phyloP scores from a whole-genome alignment of 2,888 invertebrate genomes.

The Cryptus armator region DNA sequence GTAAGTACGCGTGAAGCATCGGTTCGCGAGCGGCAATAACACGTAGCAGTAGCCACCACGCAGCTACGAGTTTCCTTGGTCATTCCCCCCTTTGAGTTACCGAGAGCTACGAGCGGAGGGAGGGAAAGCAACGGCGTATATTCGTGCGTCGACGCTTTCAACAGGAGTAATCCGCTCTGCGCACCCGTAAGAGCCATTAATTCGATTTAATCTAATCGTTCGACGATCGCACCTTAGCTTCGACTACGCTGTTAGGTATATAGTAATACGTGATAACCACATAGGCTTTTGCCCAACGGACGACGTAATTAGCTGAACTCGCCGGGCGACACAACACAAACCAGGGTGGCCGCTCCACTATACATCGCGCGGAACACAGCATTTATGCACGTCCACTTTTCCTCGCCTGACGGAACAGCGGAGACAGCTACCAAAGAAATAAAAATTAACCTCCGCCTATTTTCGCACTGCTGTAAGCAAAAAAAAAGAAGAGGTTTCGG shows the following conservation, averaged over 20 bases:
- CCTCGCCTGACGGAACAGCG: constrained; percentile 22
- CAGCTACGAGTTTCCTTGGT: constrained; percentile 51
- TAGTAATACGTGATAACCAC: constrained; percentile 23
- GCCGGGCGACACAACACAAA: constrained; percentile 45
- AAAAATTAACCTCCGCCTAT: not conserved
- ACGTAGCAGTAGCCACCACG: constrained; percentile 5
- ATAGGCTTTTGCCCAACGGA: constrained; percentile 50
- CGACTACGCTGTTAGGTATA: constrained; percentile 30
- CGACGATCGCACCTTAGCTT: constrained; percentile 61
- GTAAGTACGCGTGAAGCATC: constrained; percentile 18
- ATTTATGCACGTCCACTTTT: constrained; percentile 33
- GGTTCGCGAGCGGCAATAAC: constrained; percentile 42
- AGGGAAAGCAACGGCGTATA: constrained; percentile 17
- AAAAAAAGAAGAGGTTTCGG: constrained; percentile 1
- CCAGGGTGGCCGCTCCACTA: constrained; percentile 11
- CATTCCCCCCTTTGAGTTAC: constrained; percentile 47
- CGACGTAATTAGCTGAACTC: constrained; percentile 67
- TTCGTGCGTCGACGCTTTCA: constrained; percentile 68
- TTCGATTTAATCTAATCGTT: constrained; percentile 72
- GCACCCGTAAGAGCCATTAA: constrained; percentile 69
- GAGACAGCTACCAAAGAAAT: constrained; percentile 4
- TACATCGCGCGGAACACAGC: constrained; percentile 23
- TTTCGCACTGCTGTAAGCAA: not conserved
- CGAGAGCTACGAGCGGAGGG: not conserved
- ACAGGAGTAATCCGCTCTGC: constrained; percentile 66